Percentiles rank a stretch among this genome's conserved stretches.
phyloP scores from a whole-genome alignment of 2,888 invertebrate species.

The Cantharis rufa region DNA sequence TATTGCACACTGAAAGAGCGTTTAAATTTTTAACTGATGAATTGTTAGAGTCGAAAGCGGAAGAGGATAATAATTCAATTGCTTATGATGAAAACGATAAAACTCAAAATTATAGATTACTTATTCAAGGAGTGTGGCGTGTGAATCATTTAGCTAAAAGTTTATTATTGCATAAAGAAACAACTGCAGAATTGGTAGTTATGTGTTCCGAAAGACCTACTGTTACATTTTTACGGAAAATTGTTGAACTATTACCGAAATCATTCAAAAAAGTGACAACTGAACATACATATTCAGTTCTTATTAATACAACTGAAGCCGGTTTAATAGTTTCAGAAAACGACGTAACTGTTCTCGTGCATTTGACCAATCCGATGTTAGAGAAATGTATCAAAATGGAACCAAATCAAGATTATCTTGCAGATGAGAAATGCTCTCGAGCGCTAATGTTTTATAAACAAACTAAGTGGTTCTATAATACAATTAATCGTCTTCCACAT shows the following conservation, averaged over 20 bases:
- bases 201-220: conserved; percentile 95
- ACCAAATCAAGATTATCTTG: conserved; percentile 88
- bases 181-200: conserved; percentile 88
- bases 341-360: conserved; percentile 79
- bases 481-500: conserved; percentile 92
- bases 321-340: conserved; percentile 81
- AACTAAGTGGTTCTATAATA: conserved; percentile 99
- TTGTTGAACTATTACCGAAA: conserved; percentile 80
- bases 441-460: conserved; percentile 99
- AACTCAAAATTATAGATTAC: conserved; percentile 75
- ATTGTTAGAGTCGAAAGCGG: conserved; percentile 66
- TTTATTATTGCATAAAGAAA: conserved; percentile 86
- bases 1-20: conserved; percentile 90
- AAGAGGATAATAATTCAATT: conserved; percentile 36
- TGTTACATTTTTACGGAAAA: conserved; percentile 80
- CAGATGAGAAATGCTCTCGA: conserved; percentile 99
- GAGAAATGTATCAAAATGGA: conserved; percentile 78
- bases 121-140: conserved; percentile 95
- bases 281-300: conserved; percentile 81
- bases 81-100: conserved; percentile 57
- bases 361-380: conserved; percentile 89
- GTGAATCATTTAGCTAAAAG: conserved; percentile 91
- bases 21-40: conserved; percentile 93
- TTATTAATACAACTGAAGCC: conserved; percentile 82
- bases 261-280: conserved; percentile 74